Evolutionary conservation across 2,797 vertebrate species (phyloP).

Genomic region (Cygnus olor): DNA sequence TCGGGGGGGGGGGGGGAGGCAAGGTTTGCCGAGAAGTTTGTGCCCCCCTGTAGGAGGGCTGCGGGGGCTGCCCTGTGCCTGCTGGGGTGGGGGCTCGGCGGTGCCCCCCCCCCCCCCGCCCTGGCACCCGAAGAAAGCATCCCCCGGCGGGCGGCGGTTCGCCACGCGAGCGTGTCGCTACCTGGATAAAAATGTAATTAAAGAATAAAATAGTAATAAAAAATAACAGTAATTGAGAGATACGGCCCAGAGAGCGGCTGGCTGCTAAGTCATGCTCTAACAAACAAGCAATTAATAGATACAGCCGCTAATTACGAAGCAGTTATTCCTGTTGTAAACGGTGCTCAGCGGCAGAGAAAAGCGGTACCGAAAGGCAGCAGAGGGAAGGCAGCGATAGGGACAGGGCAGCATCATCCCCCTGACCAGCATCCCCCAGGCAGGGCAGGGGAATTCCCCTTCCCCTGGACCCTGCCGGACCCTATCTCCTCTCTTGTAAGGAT

Average conservation of each 20-base stretch:
- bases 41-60: neutral
- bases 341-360: constrained; percentile 12
- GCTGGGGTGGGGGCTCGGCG: neutral
- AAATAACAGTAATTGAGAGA: neutral
- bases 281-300: constrained; percentile 72
- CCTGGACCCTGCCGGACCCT: neutral
- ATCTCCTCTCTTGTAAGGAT: neutral
- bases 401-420: neutral
- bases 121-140: too few relatives aligned
- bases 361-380: neutral
- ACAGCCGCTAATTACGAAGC: constrained; percentile 71
- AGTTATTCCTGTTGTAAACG: constrained; percentile 63
- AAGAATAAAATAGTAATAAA: too few relatives aligned
- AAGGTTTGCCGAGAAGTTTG: neutral
- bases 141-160: neutral
- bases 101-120: too few relatives aligned
- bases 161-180: neutral
- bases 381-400: neutral
- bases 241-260: constrained; percentile 24
- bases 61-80: neutral
- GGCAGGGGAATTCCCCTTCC: neutral
- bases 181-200: neutral
- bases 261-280: constrained; percentile 65
- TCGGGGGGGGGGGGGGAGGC: neutral
- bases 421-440: neutral